phyloP scores from a whole-genome alignment of 2,888 invertebrate genomes.

The Camptogramma bilineatum region DNA sequence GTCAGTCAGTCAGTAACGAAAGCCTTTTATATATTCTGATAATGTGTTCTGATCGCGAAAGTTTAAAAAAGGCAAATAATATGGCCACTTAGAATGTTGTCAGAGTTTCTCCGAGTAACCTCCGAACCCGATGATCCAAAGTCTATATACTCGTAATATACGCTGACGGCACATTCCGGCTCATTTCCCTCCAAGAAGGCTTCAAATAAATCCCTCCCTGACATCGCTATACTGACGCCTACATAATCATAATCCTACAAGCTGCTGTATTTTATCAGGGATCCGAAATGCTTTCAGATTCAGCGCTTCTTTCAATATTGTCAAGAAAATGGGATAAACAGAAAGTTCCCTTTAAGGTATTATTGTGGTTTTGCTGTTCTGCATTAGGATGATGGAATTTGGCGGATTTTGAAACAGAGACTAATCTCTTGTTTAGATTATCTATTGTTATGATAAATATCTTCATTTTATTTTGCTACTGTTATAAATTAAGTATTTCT shows the following conservation, averaged over 20 bases:
- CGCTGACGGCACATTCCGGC: constrained; percentile 64
- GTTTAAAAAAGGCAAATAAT: too few species aligned
- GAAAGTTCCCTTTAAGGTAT: constrained; percentile 22
- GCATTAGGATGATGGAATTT: neutral
- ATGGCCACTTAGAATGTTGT: neutral
- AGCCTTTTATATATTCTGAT: too few species aligned
- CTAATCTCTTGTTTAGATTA: neutral
- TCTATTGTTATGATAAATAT: neutral
- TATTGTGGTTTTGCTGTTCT: constrained; percentile 26
- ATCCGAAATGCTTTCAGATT: constrained; percentile 47
- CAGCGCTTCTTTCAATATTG: constrained; percentile 44
- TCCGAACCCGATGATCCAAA: constrained; percentile 39
- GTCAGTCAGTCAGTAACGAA: too few species aligned
- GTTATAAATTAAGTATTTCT: neutral
- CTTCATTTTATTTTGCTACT: neutral
- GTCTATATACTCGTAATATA: constrained; percentile 46
- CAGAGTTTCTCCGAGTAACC: neutral
- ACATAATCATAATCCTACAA: constrained; percentile 53
- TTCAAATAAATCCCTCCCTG: constrained; percentile 65
- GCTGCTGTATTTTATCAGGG: constrained; percentile 52
- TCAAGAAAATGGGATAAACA: constrained; percentile 40
- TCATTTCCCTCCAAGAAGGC: constrained; percentile 68
- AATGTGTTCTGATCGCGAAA: too few species aligned
- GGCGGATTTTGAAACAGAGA: neutral
- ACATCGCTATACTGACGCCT: constrained; percentile 61